Percentiles rank a stretch among this genome's conserved stretches.
phyloP scores from a whole-genome alignment of 53 echinoderm and acorn worm genomes.

The Henricia sp. region DNA sequence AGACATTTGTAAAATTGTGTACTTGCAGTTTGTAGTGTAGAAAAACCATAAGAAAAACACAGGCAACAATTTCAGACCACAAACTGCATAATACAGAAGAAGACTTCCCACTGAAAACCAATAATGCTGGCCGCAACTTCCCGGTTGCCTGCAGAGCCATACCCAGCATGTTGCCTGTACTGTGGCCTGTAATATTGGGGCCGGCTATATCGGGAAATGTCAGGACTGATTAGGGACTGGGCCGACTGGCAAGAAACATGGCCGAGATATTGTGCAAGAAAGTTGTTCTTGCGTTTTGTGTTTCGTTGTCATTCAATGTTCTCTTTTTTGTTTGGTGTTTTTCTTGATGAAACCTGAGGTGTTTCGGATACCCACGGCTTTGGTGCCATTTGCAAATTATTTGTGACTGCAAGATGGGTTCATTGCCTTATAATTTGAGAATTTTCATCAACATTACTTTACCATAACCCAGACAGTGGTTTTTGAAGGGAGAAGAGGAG shows the following conservation, averaged over 20 bases:
- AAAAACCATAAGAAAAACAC: no score
- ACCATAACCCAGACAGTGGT: no score
- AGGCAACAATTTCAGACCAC: constrained; percentile 29
- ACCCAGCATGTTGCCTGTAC: constrained; percentile 45
- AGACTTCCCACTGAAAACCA: constrained; percentile 54
- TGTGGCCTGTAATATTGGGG: not conserved
- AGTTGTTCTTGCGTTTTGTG: constrained; percentile 21
- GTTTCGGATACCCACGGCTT: no score
- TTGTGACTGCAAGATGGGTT: constrained; percentile 7
- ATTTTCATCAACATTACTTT: no score
- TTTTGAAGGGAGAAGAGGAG: no score
- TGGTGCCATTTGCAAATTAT: no score
- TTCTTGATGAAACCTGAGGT: no score
- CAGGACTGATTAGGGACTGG: constrained; percentile 21
- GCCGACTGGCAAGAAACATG: constrained; percentile 37
- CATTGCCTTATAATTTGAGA: constrained; percentile 19
- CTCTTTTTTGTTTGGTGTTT: not conserved
- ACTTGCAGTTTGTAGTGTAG: no score
- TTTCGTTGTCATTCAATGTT: not conserved
- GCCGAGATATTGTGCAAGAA: constrained; percentile 50
- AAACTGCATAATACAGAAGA: constrained; percentile 33
- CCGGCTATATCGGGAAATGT: constrained; percentile 13
- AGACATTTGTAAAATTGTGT: no score
- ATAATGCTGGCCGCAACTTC: constrained; percentile 49
- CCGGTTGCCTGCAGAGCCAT: constrained; percentile 46